Base-by-base conservation (phyloP, 1,140 invertebrate species). In the Hormaphis cornu region DNA sequence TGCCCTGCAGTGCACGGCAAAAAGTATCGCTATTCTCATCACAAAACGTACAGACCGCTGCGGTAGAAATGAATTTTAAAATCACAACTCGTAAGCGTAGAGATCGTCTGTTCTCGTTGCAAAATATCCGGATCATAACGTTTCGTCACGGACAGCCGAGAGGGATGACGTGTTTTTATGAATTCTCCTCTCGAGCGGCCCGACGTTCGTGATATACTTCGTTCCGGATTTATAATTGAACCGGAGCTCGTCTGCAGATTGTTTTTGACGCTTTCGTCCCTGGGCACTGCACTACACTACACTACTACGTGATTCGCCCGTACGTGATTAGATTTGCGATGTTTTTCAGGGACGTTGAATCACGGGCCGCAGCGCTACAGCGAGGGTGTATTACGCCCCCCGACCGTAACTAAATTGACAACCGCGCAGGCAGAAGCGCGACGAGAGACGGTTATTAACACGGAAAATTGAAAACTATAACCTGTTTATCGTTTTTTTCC, bases 291-390 rank as follows among this genome's bases (percentile, higher is more conserved):
- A n/a, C n/a, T n/a, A n/a, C n/a, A n/a, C n/a, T n/a, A n/a, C n/a
- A n/a, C n/a, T n/a, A n/a, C n/a, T n/a, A n/a, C n/a, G n/a, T n/a
- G n/a, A n/a, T n/a, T n/a, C n/a, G n/a, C 37, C 28, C 7, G 35
- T 46, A 50, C 70, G 44, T 63, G 56, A 59, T 56, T 71, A 35
- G 70, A 52, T 71, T 71, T 40, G 33, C 44, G 52, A 63, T 35
- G 42, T 61, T 63, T 58, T 20, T 37, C 56, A 63, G 42, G 58
- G 22, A 9, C 20, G 28, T 53, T 33, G 48, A 71, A 71, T 63
- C 42, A 66, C 56, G 8, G 22, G 42, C 16, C 28, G 54, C 14
- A 20, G 7, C 12, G 30, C 14, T 59, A 46, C 22, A 66, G 26
- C 8, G 37, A 3, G 16, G 12, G 9, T n/a, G 37, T 22, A 46